Conservation (phyloP, 92 coral and sea anemone genomes). For the Isaurus tuberculatus region DNA sequence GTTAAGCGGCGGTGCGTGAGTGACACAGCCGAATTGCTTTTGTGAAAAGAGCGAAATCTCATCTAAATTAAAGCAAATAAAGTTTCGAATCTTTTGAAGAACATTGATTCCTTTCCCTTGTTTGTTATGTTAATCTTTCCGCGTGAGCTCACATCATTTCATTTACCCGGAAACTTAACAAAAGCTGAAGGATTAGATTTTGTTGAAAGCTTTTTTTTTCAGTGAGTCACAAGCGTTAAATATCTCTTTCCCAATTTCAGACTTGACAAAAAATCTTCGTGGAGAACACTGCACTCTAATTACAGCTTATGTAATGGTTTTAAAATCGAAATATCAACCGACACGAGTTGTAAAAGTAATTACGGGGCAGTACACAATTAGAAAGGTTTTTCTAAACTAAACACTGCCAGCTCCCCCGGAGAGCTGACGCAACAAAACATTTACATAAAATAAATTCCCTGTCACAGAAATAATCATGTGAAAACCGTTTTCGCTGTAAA, state of each 20-base stretch:
- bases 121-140: slow-evolving; percentile 24
- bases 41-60: slow-evolving; percentile 23
- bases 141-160: slow-evolving; percentile 34
- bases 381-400: slow-evolving; percentile 26
- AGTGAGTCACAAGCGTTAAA: neutral
- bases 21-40: slow-evolving; percentile 7
- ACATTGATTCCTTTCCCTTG: slow-evolving; percentile 26
- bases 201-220: neutral
- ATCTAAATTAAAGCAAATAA: slow-evolving; percentile 32
- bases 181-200: slow-evolving; percentile 8
- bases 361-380: slow-evolving; percentile 40
- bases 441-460: slow-evolving; percentile 42
- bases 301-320: slow-evolving; percentile 27
- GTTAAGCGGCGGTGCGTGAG: neutral
- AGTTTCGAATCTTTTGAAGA: slow-evolving; percentile 2
- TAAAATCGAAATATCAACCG: slow-evolving; percentile 16
- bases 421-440: slow-evolving; percentile 39
- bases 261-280: slow-evolving; percentile 20
- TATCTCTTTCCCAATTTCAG: neutral
- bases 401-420: slow-evolving; percentile 45
- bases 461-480: slow-evolving; percentile 41
- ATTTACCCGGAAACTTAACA: slow-evolving; percentile 25
- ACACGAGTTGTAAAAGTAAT: slow-evolving; percentile 32
- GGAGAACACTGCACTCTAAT: slow-evolving; percentile 8
- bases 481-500: slow-evolving; percentile 14